Conservation (phyloP, 2,113 vertebrate species). For the human (Homo sapiens) region DNA sequence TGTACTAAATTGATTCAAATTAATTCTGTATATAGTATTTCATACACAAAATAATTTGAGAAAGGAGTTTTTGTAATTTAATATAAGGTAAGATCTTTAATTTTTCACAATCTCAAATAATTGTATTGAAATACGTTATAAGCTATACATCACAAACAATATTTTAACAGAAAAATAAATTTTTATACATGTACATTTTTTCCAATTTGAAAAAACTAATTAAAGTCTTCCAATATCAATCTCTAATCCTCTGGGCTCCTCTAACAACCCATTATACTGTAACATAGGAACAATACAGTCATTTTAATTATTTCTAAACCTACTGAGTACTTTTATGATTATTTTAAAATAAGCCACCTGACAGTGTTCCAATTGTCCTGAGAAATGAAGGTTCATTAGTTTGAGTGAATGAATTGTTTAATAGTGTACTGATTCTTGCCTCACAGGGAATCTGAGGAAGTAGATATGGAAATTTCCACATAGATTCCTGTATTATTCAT, state of each 20-base stretch:
- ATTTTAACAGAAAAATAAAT: not conserved
- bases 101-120: not conserved
- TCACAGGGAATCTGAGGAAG: not conserved
- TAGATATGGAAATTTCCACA: not conserved
- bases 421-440: not conserved
- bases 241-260: not conserved
- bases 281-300: constrained; percentile 35
- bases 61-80: not conserved
- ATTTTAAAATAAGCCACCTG: constrained; percentile 48
- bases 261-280: constrained; percentile 45
- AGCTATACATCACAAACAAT: not conserved
- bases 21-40: not conserved
- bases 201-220: constrained; percentile 44
- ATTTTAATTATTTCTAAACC: constrained; percentile 68
- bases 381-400: constrained; percentile 47
- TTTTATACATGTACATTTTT: not conserved
- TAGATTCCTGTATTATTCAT: not conserved
- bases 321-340: constrained; percentile 26
- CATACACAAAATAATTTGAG: not conserved
- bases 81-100: not conserved
- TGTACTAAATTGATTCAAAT: not conserved
- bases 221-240: constrained; percentile 40
- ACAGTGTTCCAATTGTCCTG: not conserved
- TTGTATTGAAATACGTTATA: not conserved
- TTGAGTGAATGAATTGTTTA: constrained; percentile 5